Conservation (phyloP, 2,888 invertebrate species). For the Andrena flavipes region DNA sequence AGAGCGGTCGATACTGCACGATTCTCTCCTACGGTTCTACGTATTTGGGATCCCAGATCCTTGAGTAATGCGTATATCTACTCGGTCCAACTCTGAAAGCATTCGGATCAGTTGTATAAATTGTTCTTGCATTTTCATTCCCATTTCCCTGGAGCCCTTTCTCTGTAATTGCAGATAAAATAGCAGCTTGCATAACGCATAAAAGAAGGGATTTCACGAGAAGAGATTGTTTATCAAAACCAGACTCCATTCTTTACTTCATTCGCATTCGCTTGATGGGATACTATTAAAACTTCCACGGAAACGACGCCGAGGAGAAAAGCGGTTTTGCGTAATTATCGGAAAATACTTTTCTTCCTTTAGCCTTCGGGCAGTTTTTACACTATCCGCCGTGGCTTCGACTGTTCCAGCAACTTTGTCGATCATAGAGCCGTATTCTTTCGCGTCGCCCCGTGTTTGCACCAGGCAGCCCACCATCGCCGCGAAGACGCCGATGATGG, state of each 20-base stretch:
- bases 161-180: not conserved
- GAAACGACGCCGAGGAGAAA: conserved; percentile 16
- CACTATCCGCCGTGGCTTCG: not conserved
- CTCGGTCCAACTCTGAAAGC: not conserved
- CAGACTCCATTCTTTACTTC: not conserved
- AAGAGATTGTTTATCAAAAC: conserved; percentile 22
- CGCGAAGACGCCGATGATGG: conserved; percentile 64
- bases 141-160: not conserved
- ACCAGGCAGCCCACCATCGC: conserved; percentile 43
- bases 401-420: conserved; percentile 39
- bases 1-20: too few relatives aligned
- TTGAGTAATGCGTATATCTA: too few relatives aligned
- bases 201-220: not conserved
- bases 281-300: conserved; percentile 7
- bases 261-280: not conserved
- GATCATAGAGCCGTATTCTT: conserved; percentile 39
- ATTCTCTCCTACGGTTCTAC: too few relatives aligned
- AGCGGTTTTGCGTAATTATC: conserved; percentile 45
- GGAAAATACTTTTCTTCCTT: conserved; percentile 41
- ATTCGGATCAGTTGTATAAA: not conserved
- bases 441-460: conserved; percentile 45
- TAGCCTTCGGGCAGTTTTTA: conserved; percentile 4
- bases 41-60: too few relatives aligned
- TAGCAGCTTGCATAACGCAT: not conserved
- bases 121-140: not conserved